These are phyloP conservation scores for Drosophila varians DNA, from an alignment of 1,140 invertebrate species.

Conservation along the genomic window DNA sequence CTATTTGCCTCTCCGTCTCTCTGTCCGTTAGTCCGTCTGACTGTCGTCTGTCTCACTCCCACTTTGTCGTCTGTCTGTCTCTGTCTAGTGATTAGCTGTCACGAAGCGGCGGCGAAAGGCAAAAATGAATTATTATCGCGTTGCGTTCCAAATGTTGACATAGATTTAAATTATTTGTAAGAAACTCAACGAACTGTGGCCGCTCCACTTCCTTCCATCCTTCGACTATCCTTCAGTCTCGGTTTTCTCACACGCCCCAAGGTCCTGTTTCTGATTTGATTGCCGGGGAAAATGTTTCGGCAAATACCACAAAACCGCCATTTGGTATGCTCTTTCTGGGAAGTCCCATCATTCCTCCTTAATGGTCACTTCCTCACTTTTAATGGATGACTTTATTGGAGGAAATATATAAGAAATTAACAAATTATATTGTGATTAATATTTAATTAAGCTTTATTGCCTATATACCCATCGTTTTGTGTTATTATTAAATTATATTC, in stretches of 20 bases:
- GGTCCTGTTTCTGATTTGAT: constrained; percentile 63
- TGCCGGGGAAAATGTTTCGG: constrained; percentile 54
- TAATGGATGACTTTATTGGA: neutral
- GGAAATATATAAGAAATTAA: neutral
- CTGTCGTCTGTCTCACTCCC: constrained; percentile 11
- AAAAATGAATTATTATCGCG: constrained; percentile 79
- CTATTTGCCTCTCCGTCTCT: constrained; percentile 25
- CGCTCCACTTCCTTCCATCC: neutral
- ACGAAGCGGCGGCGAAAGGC: constrained; percentile 64
- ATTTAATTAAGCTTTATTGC: constrained; percentile 1
- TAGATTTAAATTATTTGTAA: constrained; percentile 81
- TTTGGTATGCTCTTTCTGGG: constrained; percentile 27
- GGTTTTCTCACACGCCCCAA: constrained; percentile 23
- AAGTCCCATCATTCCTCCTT: neutral
- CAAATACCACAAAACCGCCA: constrained; percentile 28
- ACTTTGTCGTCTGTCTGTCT: constrained; percentile 7
- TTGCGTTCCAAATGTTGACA: constrained; percentile 70
- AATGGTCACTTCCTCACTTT: neutral
- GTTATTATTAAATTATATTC: constrained; percentile 20
- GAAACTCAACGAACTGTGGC: constrained; percentile 72
- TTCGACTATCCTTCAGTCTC: neutral
- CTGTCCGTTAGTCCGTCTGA: neutral
- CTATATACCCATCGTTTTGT: neutral
- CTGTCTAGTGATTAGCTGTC: constrained; percentile 71
- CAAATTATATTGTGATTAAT: neutral